phyloP scores from a whole-genome alignment of 2,797 vertebrate species.

The Coendou prehensilis region DNA sequence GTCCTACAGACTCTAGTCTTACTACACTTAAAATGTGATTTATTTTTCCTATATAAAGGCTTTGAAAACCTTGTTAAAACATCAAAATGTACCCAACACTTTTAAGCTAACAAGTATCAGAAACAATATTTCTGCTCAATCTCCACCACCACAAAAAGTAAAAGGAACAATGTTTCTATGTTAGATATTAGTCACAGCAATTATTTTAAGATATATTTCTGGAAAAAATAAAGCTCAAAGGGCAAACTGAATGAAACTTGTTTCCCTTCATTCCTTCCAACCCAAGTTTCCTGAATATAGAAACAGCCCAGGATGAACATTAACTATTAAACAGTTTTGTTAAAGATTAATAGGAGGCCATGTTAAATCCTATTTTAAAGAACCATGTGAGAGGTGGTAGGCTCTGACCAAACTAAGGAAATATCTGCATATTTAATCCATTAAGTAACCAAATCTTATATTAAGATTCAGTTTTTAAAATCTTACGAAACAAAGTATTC shows the following conservation, averaged over 20 bases:
- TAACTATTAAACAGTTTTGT: slow-evolving; percentile 65
- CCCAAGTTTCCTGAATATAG: neutral
- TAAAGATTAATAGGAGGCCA: slow-evolving; percentile 68
- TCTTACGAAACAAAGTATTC: neutral
- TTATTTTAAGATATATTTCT: slow-evolving; percentile 47
- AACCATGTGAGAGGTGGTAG: neutral
- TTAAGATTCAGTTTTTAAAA: slow-evolving; percentile 9
- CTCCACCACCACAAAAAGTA: neutral
- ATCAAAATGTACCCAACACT: slow-evolving; percentile 26
- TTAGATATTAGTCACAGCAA: neutral
- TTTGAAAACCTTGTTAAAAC: slow-evolving; percentile 27
- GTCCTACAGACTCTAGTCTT: neutral
- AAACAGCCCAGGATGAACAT: slow-evolving; percentile 55
- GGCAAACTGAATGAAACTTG: slow-evolving; percentile 10
- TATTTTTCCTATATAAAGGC: neutral
- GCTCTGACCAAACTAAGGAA: neutral
- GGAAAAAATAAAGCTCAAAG: slow-evolving; percentile 65
- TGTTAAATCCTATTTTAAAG: slow-evolving; percentile 57
- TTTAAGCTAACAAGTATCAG: slow-evolving; percentile 16
- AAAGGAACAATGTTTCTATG: neutral
- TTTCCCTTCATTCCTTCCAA: slow-evolving; percentile 33
- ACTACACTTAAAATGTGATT: neutral
- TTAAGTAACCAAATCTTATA: slow-evolving; percentile 29
- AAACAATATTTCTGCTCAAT: neutral
- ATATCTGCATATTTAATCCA: slow-evolving; percentile 19